phyloP scores from a whole-genome alignment of 2,888 invertebrate species.

The Brachyopa scutellaris region DNA sequence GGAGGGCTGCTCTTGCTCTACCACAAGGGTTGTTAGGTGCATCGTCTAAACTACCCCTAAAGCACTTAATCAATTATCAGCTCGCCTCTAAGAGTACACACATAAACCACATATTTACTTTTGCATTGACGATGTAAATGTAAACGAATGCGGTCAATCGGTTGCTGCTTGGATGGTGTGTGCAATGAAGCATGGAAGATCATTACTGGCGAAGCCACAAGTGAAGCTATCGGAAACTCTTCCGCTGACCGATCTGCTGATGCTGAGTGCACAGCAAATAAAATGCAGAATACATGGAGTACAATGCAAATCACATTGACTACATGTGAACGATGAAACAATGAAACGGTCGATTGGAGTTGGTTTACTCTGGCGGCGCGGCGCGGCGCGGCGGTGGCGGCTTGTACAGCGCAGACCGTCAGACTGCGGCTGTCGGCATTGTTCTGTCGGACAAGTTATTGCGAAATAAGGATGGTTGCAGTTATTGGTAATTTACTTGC shows the following conservation, averaged over 20 bases:
- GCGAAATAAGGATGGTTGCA: constrained; percentile 72
- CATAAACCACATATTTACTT: constrained; percentile 39
- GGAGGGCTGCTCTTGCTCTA: neutral
- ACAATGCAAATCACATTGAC: constrained; percentile 72
- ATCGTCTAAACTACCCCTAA: constrained; percentile 39
- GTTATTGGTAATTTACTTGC: constrained; percentile 71
- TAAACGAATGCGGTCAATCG: constrained; percentile 36
- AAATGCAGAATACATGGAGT: constrained; percentile 59
- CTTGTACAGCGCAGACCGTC: constrained; percentile 33
- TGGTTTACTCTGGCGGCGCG: constrained; percentile 32
- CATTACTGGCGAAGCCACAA: constrained; percentile 68
- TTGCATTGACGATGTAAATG: constrained; percentile 17
- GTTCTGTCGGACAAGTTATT: constrained; percentile 72
- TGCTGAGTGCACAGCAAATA: constrained; percentile 48
- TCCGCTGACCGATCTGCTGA: constrained; percentile 66
- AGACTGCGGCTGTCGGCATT: constrained; percentile 68
- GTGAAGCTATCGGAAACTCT: constrained; percentile 70
- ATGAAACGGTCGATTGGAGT: constrained; percentile 71
- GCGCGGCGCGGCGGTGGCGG: constrained; percentile 1
- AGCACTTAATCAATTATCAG: constrained; percentile 68
- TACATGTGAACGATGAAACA: constrained; percentile 57
- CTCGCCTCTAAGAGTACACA: neutral
- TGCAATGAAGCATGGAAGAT: constrained; percentile 65
- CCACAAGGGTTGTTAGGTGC: neutral
- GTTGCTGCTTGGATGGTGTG: constrained; percentile 31